Conservation (phyloP, 2,888 invertebrate genomes). For the Luperina nickerlii region DNA sequence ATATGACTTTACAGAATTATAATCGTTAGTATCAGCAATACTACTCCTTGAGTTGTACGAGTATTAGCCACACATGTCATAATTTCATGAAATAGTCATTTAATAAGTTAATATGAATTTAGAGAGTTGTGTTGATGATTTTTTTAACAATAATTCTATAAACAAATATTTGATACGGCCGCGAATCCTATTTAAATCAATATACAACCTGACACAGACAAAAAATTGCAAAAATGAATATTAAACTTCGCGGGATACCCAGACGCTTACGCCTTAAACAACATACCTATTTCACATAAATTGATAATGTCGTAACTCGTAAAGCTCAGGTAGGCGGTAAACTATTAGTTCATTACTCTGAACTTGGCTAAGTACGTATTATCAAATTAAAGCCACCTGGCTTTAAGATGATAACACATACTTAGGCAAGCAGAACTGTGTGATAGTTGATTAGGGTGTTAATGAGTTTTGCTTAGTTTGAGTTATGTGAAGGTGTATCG, state of each 20-base stretch:
- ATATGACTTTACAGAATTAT: no score
- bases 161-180: no score
- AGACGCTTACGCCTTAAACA: neutral
- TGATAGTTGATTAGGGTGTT: conserved; percentile 16
- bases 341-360: conserved; percentile 52
- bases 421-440: conserved; percentile 32
- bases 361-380: conserved; percentile 58
- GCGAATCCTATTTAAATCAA: no score
- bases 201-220: no score
- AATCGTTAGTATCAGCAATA: no score
- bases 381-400: conserved; percentile 52
- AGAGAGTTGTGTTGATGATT: no score
- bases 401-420: neutral
- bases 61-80: no score
- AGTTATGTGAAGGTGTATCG: neutral
- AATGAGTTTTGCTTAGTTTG: neutral
- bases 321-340: conserved; percentile 46
- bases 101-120: no score
- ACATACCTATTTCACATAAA: conserved; percentile 32
- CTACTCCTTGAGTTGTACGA: no score
- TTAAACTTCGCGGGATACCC: neutral
- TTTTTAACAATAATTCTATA: no score
- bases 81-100: no score
- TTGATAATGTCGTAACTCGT: conserved; percentile 29
- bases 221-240: no score